These are phyloP conservation scores for Deladenus siricidicola DNA, from an alignment of 2,888 invertebrate genomes.

Conservation along the genomic window DNA sequence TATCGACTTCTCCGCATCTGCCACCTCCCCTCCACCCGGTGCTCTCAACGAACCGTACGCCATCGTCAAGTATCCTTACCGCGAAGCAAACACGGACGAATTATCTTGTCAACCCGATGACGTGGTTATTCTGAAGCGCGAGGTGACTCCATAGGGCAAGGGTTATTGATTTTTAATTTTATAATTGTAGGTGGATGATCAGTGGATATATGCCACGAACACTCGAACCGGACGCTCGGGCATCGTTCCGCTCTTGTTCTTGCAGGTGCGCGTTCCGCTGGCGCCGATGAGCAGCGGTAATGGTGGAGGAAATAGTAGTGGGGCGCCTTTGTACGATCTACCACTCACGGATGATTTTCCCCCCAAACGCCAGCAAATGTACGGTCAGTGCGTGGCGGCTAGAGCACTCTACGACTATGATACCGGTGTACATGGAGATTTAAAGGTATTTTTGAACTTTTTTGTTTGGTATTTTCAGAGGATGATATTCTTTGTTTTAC, in stretches of 20 bases:
- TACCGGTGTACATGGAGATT: slow-evolving; percentile 38
- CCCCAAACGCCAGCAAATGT: neutral
- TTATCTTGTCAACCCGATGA: slow-evolving; percentile 36
- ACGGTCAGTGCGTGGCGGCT: slow-evolving; percentile 12
- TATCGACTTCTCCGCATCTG: slow-evolving; percentile 3
- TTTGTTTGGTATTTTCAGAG: too few relatives aligned
- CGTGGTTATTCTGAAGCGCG: slow-evolving; percentile 36
- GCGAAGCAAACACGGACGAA: slow-evolving; percentile 38
- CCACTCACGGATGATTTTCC: slow-evolving; percentile 3
- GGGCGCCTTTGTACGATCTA: neutral
- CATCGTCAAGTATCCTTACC: slow-evolving; percentile 37
- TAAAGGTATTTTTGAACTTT: slow-evolving; percentile 28
- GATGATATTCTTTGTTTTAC: too few relatives aligned
- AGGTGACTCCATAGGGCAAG: too few relatives aligned
- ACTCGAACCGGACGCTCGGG: slow-evolving; percentile 34
- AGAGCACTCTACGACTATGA: slow-evolving; percentile 45
- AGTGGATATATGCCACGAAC: slow-evolving; percentile 43
- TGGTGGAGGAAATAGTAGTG: neutral
- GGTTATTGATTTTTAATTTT: too few relatives aligned
- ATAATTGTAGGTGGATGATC: slow-evolving; percentile 30
- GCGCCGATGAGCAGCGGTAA: slow-evolving; percentile 16
- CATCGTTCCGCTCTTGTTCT: slow-evolving; percentile 41
- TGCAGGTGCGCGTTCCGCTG: slow-evolving; percentile 41
- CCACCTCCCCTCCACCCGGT: slow-evolving; percentile 7
- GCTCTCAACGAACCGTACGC: slow-evolving; percentile 27